These are phyloP conservation scores for Thaumatotibia leucotreta DNA, from an alignment of 1,140 invertebrate genomes.

Conservation along the genomic window DNA sequence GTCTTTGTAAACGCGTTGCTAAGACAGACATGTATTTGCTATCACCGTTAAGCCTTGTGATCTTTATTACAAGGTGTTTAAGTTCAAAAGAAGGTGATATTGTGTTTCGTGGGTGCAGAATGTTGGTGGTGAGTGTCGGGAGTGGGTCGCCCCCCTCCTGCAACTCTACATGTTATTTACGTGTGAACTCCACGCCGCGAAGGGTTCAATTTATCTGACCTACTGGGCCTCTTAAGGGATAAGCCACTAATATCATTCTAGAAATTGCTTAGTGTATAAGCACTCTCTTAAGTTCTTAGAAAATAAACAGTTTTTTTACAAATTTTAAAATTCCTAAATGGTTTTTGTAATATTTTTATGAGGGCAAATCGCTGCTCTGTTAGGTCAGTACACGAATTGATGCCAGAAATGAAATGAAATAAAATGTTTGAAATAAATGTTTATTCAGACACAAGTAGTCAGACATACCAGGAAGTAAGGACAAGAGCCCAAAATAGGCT, in stretches of 20 bases:
- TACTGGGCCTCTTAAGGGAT: conserved; percentile 56
- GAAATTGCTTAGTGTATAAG: conserved; percentile 41
- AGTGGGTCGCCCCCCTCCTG: conserved; percentile 39
- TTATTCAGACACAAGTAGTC: too few relatives aligned
- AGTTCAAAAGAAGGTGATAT: not conserved
- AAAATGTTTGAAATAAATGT: too few relatives aligned
- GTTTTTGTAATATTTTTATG: conserved; percentile 27
- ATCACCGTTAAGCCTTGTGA: not conserved
- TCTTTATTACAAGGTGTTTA: not conserved
- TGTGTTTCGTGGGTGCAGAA: not conserved
- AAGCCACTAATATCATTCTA: conserved; percentile 61
- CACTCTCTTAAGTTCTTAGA: too few relatives aligned
- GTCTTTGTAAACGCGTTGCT: conserved; percentile 11
- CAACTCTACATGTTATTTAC: conserved; percentile 74
- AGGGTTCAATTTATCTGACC: conserved; percentile 76
- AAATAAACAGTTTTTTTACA: conserved; percentile 31
- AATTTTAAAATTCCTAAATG: too few relatives aligned
- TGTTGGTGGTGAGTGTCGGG: not conserved
- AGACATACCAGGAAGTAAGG: too few relatives aligned
- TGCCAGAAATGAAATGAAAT: too few relatives aligned
- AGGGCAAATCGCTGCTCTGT: not conserved
- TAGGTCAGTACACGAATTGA: too few relatives aligned
- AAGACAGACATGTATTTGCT: not conserved
- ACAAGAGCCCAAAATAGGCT: too few relatives aligned
- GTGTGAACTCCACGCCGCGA: conserved; percentile 69